Evolutionary conservation across 2,888 invertebrate species (phyloP).

Genomic region (Papilio protenor): DNA sequence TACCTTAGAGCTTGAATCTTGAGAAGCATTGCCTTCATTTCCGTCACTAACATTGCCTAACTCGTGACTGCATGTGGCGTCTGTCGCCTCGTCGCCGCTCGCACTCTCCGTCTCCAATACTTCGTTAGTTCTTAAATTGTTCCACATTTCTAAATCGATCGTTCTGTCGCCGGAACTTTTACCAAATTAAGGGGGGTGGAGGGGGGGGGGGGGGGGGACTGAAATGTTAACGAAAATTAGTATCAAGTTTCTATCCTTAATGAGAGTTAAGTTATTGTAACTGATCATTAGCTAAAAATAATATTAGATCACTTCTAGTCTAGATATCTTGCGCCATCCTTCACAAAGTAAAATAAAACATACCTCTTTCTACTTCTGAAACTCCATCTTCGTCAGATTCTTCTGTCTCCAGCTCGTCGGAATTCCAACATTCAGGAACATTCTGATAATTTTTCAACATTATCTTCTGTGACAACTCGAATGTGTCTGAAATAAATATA

Average conservation of each 20-base stretch:
- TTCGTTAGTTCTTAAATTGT: not conserved
- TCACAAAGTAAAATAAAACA: no score
- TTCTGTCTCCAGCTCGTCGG: not conserved
- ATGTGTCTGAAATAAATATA: not conserved
- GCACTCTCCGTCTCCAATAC: not conserved
- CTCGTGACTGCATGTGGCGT: not conserved
- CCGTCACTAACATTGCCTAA: not conserved
- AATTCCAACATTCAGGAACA: not conserved
- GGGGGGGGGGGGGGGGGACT: no score
- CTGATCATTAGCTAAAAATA: no score
- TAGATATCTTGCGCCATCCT: no score
- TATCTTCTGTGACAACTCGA: constrained; percentile 1
- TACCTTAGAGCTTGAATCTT: not conserved
- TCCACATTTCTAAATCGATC: not conserved
- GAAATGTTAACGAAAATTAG: not conserved
- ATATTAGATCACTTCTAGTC: not conserved
- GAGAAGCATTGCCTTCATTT: not conserved
- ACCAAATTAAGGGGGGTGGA: no score
- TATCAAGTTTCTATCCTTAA: not conserved
- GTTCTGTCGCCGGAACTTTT: not conserved
- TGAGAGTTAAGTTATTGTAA: no score
- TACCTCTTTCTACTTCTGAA: not conserved
- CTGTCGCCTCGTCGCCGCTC: no score
- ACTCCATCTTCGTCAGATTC: not conserved
- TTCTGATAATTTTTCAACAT: not conserved